A percentile compares a stretch with the other conserved stretches of the same genome.
These are phyloP conservation scores for Thera britannica DNA, from an alignment of 2,888 invertebrate species.

Conservation along the genomic window DNA sequence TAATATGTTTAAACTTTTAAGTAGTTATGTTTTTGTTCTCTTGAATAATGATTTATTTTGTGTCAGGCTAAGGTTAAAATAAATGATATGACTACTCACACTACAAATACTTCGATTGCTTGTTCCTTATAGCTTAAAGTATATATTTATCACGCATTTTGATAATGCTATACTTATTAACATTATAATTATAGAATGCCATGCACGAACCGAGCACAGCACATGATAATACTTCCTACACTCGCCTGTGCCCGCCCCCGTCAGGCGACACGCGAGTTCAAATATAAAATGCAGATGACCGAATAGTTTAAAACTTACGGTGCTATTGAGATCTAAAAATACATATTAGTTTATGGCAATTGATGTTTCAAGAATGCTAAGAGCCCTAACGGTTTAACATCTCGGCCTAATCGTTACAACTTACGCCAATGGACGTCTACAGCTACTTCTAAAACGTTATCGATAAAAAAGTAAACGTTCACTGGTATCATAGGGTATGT, in stretches of 20 bases:
- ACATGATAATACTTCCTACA: not conserved
- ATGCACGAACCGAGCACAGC: constrained; percentile 2
- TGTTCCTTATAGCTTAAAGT: constrained; percentile 27
- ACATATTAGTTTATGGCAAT: constrained; percentile 32
- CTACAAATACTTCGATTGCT: constrained; percentile 10
- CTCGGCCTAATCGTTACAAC: not conserved
- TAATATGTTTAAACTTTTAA: no score
- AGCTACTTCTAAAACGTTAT: not conserved
- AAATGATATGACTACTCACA: constrained; percentile 17
- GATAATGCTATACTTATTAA: constrained; percentile 20
- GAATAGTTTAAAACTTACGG: constrained; percentile 64
- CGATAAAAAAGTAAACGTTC: not conserved
- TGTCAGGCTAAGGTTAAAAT: constrained; percentile 9
- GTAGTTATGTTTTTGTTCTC: not conserved
- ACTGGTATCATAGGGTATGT: constrained; percentile 5
- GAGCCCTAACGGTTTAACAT: not conserved
- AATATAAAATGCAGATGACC: constrained; percentile 31
- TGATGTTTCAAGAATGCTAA: constrained; percentile 5
- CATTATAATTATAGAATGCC: not conserved
- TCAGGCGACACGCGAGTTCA: not conserved
- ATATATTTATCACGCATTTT: constrained; percentile 29
- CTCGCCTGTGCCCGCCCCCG: not conserved
- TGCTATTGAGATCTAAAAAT: constrained; percentile 78
- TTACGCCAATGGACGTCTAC: not conserved
- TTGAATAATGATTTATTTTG: not conserved